Percentiles rank a stretch among this genome's conserved stretches.
Evolutionary conservation across 2,888 invertebrate species (phyloP).

Genomic region (Cinara cedri): DNA sequence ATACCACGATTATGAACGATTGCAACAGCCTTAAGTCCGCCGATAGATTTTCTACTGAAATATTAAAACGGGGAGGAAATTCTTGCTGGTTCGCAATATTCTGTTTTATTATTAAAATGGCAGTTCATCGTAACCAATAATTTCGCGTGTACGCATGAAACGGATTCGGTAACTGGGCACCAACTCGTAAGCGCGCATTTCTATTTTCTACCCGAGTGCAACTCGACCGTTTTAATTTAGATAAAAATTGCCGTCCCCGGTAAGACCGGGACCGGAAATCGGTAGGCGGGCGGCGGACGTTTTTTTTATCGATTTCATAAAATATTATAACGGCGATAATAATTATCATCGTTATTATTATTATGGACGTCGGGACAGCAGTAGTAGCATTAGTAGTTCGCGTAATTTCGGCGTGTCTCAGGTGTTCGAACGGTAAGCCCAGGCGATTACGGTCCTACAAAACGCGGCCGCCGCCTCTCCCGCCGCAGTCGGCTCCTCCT

Average conservation of each 20-base stretch:
- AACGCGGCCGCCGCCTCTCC: background rate
- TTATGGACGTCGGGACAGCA: background rate
- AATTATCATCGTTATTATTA: background rate
- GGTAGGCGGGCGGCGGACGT: background rate
- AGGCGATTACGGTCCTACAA: slow-evolving; percentile 41
- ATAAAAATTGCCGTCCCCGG: no score
- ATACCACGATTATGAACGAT: no score
- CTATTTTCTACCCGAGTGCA: no score
- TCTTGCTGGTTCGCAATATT: no score
- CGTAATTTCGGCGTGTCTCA: slow-evolving; percentile 44
- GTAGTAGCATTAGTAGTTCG: background rate
- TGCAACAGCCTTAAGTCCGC: no score
- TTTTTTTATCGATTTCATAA: slow-evolving; percentile 8
- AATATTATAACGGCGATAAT: slow-evolving; percentile 13
- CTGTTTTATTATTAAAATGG: no score
- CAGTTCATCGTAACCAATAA: no score
- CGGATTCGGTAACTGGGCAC: no score
- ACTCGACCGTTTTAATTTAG: background rate
- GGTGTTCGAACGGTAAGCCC: slow-evolving; percentile 46
- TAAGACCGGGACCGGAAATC: background rate
- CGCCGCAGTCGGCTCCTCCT: background rate
- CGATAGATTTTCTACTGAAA: no score
- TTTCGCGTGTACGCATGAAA: no score
- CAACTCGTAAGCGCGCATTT: no score
- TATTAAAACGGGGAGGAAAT: no score